Base-by-base conservation (phyloP, 1,140 invertebrate species). In the Popillia japonica region DNA sequence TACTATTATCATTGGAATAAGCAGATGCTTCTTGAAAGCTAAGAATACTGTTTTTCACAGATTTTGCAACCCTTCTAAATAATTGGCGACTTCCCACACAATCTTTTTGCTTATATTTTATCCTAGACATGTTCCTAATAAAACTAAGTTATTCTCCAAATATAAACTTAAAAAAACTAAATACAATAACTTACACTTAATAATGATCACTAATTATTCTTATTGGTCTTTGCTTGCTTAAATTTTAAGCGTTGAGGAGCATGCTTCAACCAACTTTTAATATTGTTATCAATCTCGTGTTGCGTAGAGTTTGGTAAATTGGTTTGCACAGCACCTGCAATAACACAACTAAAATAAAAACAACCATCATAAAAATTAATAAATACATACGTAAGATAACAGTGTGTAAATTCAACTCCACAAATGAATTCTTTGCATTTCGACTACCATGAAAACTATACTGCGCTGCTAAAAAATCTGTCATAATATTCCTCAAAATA, bases 211-310 rank as follows among this genome's bases (percentile, higher is more conserved):
- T 74, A 23, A 34, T 14, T 34, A 11, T n/a, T 40, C 72, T 34
- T 74, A 20, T 20, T 74, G 17, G 22, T 74, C 40, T 74, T 40
- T 74, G n/a, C 34, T 40, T 42, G n/a, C 40, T 74, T 27, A 34
- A 40, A 74, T 40, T 40, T 42, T 34, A 34, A 14, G 17, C 34
- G 22, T 41, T 74, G 14, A 74, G 23, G 72, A 40, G 10, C 22
- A 74, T 27, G 17, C 34, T 74, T 74, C 34, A 74, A 42, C 22
- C 72, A 74, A 14, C 17, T 40, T 74, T 74, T 74, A 17, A 74
- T 74, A 11, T 74, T 23, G 40, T 3, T 20, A 17, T 74, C 23
- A 27, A 40, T 74, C n/a, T 48, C n/a, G 10, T 48, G 20, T 17
- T 40, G 9, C 7, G 72, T 74, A 9, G 72, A 27, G 17, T 23